These are phyloP conservation scores for Ictalurus punctatus DNA, from an alignment of 2,113 vertebrate species.

Conservation along the genomic window DNA sequence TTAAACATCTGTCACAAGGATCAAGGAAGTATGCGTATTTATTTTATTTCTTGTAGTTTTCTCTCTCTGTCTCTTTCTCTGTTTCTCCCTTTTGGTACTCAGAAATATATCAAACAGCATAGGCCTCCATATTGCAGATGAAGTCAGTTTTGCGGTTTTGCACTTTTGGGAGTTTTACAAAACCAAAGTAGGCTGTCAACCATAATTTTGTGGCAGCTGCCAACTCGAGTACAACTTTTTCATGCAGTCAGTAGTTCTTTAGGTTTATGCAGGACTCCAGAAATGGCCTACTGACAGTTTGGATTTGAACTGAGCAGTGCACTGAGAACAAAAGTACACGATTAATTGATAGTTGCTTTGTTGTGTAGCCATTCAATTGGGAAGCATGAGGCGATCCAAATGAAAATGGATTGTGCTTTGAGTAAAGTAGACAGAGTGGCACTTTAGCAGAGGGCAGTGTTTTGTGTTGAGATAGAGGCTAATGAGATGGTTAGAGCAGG, in stretches of 20 bases:
- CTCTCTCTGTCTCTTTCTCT: constrained; percentile 57
- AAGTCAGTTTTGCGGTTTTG: constrained; percentile 3
- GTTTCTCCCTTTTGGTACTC: constrained; percentile 15
- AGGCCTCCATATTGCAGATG: neutral
- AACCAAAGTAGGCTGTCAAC: constrained; percentile 23
- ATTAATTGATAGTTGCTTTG: constrained; percentile 48
- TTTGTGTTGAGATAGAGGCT: constrained; percentile 45
- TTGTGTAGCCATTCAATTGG: constrained; percentile 38
- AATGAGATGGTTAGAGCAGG: constrained; percentile 42
- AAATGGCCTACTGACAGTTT: constrained; percentile 32
- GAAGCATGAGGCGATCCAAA: constrained; percentile 34
- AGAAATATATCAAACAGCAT: constrained; percentile 3
- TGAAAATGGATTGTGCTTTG: constrained; percentile 49
- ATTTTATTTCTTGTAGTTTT: constrained; percentile 45
- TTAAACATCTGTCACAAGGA: constrained; percentile 53
- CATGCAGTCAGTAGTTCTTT: constrained; percentile 28
- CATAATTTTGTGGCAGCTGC: constrained; percentile 31
- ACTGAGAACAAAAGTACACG: constrained; percentile 30
- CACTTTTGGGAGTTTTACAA: constrained; percentile 17
- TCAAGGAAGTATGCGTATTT: constrained; percentile 37
- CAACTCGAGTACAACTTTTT: constrained; percentile 26
- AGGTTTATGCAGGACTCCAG: constrained; percentile 12
- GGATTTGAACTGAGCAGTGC: constrained; percentile 30
- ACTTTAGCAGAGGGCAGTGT: constrained; percentile 49
- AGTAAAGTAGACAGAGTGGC: constrained; percentile 49